phyloP scores from a whole-genome alignment of 2,888 invertebrate genomes.

The Drosophila tanythrix region DNA sequence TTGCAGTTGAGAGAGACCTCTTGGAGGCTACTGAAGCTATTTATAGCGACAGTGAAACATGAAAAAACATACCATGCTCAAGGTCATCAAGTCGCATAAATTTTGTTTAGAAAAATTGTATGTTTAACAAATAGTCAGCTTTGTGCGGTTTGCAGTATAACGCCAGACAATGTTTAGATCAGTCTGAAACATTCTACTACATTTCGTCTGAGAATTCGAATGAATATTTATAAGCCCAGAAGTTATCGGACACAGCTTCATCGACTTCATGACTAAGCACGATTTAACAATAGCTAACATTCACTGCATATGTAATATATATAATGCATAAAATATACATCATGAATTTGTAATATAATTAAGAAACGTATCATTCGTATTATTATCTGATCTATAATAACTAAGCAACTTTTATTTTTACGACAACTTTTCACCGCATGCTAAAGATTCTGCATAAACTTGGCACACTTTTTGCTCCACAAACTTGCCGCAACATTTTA shows the following conservation, averaged over 20 bases:
- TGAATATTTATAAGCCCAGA: conserved; percentile 13
- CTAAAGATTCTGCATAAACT: conserved; percentile 6
- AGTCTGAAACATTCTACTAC: conserved; percentile 1
- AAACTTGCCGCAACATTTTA: neutral
- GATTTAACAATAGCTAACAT: neutral
- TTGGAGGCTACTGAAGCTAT: conserved; percentile 60
- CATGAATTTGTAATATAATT: neutral
- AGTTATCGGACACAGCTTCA: neutral
- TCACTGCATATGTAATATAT: neutral
- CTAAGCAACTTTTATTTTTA: conserved; percentile 6
- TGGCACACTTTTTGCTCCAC: neutral
- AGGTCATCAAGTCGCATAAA: conserved; percentile 71
- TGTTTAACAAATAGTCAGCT: conserved; percentile 10
- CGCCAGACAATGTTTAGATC: neutral
- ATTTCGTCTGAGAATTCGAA: conserved; percentile 17
- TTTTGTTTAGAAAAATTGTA: conserved; percentile 51
- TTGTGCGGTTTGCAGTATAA: neutral
- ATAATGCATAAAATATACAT: conserved; percentile 1
- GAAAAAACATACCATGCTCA: conserved; percentile 58
- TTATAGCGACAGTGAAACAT: conserved; percentile 55
- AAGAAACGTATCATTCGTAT: conserved; percentile 6
- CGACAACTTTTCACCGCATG: neutral
- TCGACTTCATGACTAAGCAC: conserved; percentile 14
- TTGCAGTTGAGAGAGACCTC: conserved; percentile 56
- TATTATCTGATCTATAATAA: conserved; percentile 4